Base-by-base conservation (phyloP, 2,888 invertebrate genomes). In the Drosophila colorata region DNA sequence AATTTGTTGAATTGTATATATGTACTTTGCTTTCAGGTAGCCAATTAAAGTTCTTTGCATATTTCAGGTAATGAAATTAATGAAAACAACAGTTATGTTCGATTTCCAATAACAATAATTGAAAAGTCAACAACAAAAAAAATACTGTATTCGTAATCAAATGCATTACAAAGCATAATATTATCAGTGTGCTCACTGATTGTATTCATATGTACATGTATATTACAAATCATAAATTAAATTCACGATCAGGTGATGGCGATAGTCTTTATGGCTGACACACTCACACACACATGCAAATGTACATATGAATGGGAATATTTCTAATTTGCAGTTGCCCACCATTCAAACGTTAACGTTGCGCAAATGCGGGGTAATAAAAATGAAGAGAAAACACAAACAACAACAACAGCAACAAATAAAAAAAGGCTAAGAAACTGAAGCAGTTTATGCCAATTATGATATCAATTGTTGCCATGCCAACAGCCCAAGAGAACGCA, bases 401-500 rank as follows among this genome's bases (percentile, higher is more conserved):
- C 23, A 37, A 38, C 23, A 41, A 13, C 13, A 44, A 37, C 6
- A 47, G 9, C 2, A 57, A 47, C n/a, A 31, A 38, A 3, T 14
- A 37, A 1, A 40, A 37, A 4, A 25, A 47, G n/a, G 56, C 58
- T 49, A 56, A 74, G 58, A 58, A 71, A 68, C 58, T 64, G 53
- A 46, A 55, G 49, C 66, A 51, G 80, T 70, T 80, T 83, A 78
- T 78, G 78, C 69, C 75, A 81, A 81, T 84, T 84, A 84, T 84
- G 78, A 78, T 81, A 80, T 74, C 68, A 83, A 84, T 65, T 78
- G 84, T 84, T 78, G 76, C 69, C 35, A 78, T 75, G 78, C 49
- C 75, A 57, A 64, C 64, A 43, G 38, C 31, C 37, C n/a, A 44
- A 55, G 53, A 57, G 38, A 68, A 44, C 41, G 41, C 35, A 52